These are phyloP conservation scores for Pteromalus puparum DNA, from an alignment of 1,140 invertebrate genomes.

Conservation along the genomic window DNA sequence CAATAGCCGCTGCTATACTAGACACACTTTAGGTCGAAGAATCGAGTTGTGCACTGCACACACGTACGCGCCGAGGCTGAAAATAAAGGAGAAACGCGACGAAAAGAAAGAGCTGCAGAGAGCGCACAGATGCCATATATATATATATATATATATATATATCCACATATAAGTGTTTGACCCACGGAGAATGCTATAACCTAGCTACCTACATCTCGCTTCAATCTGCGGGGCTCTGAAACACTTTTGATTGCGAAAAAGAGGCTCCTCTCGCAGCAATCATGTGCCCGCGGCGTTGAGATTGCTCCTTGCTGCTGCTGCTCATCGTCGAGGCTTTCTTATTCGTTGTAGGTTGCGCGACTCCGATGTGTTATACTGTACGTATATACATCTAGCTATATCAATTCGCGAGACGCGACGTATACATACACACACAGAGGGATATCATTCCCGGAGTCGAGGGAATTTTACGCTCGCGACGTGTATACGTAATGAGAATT, in stretches of 20 bases:
- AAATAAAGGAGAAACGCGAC: no score
- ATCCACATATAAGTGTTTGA: background rate
- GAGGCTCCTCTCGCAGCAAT: conserved; percentile 4
- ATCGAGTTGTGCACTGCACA: background rate
- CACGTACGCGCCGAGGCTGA: no score
- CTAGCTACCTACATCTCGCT: background rate
- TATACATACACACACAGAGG: background rate
- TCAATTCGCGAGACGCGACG: no score
- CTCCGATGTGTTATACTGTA: background rate
- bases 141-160: conserved; percentile 16
- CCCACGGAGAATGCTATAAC: background rate
- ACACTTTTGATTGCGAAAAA: conserved; percentile 32
- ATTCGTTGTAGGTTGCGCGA: background rate
- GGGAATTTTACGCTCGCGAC: background rate
- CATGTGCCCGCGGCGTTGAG: conserved; percentile 13
- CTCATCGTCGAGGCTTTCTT: conserved; percentile 18
- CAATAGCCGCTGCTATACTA: background rate
- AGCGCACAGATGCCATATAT: background rate
- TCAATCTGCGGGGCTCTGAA: background rate
- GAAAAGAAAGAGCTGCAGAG: background rate
- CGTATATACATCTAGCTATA: background rate
- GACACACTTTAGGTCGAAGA: background rate
- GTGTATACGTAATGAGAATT: conserved; percentile 13
- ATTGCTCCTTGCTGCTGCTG: background rate
- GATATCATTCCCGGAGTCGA: background rate